Percentiles rank a stretch among this genome's conserved stretches.
Evolutionary conservation across 2,888 invertebrate genomes (phyloP).

Genomic region (Eupithecia centaureata): DNA sequence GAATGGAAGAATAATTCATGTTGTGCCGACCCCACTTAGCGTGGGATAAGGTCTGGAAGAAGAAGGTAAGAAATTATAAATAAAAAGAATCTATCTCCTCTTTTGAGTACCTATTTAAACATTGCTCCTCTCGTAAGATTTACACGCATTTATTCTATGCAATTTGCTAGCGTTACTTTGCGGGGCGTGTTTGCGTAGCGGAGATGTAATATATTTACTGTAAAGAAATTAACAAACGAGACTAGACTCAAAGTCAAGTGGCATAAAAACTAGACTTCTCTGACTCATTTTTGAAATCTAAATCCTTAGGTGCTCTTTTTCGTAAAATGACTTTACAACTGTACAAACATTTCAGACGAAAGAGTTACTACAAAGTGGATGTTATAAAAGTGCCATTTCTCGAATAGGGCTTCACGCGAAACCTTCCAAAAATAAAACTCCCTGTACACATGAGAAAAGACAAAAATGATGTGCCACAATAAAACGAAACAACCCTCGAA

Average conservation of each 20-base stretch:
- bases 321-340: slow-evolving; percentile 7
- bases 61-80: too few relatives aligned
- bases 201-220: slow-evolving; percentile 3
- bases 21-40: too few relatives aligned
- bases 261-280: neutral
- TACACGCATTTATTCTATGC: slow-evolving; percentile 18
- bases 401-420: neutral
- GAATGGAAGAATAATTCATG: too few relatives aligned
- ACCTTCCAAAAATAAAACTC: slow-evolving; percentile 11
- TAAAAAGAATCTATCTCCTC: neutral
- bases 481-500: slow-evolving; percentile 36
- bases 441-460: slow-evolving; percentile 11
- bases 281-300: neutral
- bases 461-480: slow-evolving; percentile 27
- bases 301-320: neutral
- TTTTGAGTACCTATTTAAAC: neutral
- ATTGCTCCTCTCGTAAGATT: neutral
- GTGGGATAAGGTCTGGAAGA: too few relatives aligned
- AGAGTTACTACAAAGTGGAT: slow-evolving; percentile 5
- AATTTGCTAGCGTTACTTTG: slow-evolving; percentile 23
- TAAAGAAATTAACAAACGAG: neutral
- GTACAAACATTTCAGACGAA: neutral
- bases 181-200: slow-evolving; percentile 14
- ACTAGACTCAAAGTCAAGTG: neutral
- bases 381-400: neutral